Percentiles rank a stretch among this genome's conserved stretches.
Conservation (phyloP, 2,888 invertebrate genomes). For the Sussaba pulchella region DNA sequence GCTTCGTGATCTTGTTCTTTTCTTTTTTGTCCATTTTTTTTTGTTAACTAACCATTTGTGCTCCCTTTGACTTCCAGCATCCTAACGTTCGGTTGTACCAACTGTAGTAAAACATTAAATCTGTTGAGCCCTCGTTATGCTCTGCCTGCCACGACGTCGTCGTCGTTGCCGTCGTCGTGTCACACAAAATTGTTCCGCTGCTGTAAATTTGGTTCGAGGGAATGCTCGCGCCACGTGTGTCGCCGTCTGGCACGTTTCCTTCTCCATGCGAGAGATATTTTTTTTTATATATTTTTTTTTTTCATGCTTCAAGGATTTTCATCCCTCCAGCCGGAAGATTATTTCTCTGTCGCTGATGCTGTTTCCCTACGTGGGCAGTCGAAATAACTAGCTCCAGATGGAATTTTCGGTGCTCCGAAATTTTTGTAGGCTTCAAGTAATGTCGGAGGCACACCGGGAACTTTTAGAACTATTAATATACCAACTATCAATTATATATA, state of each 20-base stretch:
- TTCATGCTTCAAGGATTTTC: conserved; percentile 6
- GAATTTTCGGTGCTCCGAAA: neutral
- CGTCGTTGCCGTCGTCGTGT: conserved; percentile 20
- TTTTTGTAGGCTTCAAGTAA: no score
- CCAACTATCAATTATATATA: no score
- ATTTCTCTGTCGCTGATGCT: neutral
- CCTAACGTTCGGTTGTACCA: conserved; percentile 12
- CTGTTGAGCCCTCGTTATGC: conserved; percentile 29
- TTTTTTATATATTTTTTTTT: neutral
- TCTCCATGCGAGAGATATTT: neutral
- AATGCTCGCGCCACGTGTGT: conserved; percentile 9
- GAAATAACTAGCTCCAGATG: conserved; percentile 12
- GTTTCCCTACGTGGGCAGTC: conserved; percentile 5
- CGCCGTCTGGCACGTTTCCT: conserved; percentile 20
- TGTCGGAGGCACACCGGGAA: no score
- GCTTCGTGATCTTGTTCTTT: neutral
- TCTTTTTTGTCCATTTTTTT: conserved; percentile 1
- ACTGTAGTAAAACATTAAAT: conserved; percentile 30
- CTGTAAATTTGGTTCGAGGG: conserved; percentile 14
- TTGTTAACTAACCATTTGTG: neutral
- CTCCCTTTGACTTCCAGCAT: conserved; percentile 17
- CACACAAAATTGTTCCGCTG: conserved; percentile 23
- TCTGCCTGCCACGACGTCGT: neutral
- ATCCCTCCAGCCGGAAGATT: neutral
- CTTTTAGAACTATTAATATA: no score